A percentile compares a stretch with the other conserved stretches of the same genome.
These are phyloP conservation scores for Mustelus asterias DNA, from an alignment of 2,113 vertebrate species.

Conservation along the genomic window DNA sequence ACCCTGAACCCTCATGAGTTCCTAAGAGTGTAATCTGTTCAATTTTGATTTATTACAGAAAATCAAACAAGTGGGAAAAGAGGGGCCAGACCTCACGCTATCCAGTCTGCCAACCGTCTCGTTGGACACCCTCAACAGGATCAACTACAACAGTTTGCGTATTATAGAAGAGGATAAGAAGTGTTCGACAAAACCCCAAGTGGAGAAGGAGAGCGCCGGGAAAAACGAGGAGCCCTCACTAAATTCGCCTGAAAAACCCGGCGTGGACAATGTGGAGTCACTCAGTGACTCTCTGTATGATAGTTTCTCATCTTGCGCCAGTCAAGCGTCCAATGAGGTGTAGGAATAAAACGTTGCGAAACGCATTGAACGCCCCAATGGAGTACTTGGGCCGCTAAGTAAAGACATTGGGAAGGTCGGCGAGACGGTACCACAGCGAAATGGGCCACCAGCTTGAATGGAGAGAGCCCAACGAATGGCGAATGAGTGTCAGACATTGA, in stretches of 20 bases:
- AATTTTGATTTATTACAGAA: constrained; percentile 55
- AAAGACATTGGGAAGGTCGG: background rate
- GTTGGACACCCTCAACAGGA: constrained; percentile 71
- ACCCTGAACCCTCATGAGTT: background rate
- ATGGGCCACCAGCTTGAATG: background rate
- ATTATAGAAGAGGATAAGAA: constrained; percentile 56
- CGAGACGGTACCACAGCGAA: background rate
- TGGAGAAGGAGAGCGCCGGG: constrained; percentile 51
- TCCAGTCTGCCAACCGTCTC: constrained; percentile 62
- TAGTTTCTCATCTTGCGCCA: constrained; percentile 80
- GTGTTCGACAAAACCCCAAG: constrained; percentile 48
- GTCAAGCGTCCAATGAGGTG: constrained; percentile 69
- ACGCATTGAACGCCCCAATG: background rate
- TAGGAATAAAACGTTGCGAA: constrained; percentile 45
- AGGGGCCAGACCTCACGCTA: constrained; percentile 50
- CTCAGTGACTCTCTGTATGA: constrained; percentile 81
- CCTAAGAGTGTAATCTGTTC: background rate
- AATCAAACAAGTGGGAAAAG: constrained; percentile 58
- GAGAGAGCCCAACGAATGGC: background rate
- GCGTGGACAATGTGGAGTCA: constrained; percentile 62
- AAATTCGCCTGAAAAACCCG: constrained; percentile 51
- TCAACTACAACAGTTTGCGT: constrained; percentile 60
- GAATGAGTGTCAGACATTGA: background rate
- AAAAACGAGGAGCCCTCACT: constrained; percentile 54
- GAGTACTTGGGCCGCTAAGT: background rate